phyloP scores from a whole-genome alignment of 2,797 vertebrate species.

The Lacerta viridis region DNA sequence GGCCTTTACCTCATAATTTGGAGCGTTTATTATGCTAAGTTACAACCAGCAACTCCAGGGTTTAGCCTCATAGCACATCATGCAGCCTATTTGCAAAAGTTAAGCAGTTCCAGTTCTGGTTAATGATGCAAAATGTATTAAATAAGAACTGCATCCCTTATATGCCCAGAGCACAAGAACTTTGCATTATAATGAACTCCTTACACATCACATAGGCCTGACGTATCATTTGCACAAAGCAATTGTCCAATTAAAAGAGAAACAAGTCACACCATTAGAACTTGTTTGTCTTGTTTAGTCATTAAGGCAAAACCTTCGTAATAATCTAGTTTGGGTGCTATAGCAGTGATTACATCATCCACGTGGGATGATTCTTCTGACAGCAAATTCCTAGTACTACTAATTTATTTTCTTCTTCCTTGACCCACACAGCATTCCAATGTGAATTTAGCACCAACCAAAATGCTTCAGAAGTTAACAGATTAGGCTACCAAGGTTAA shows the following conservation, averaged over 20 bases:
- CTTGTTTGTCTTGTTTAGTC: constrained; percentile 51
- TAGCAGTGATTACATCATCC: not conserved
- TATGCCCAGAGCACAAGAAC: not conserved
- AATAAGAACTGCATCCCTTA: not conserved
- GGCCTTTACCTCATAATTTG: not conserved
- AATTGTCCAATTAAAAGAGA: constrained; percentile 34
- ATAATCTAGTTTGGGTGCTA: not conserved
- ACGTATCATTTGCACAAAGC: not conserved
- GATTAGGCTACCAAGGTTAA: constrained; percentile 2
- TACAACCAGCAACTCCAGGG: not conserved
- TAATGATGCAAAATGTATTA: not conserved
- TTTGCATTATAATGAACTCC: constrained; percentile 7
- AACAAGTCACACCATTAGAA: constrained; percentile 40
- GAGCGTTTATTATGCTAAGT: not conserved
- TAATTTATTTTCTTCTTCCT: not conserved
- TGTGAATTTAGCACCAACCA: not conserved
- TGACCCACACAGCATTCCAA: not conserved
- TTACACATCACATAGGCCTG: constrained; percentile 13
- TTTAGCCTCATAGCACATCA: not conserved
- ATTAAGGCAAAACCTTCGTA: constrained; percentile 16
- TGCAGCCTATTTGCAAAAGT: not conserved
- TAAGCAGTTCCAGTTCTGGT: not conserved
- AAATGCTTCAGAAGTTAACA: not conserved
- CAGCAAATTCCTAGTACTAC: not conserved
- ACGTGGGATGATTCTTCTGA: not conserved